phyloP scores from a whole-genome alignment of 92 coral and sea anemone genomes.

The Siderastrea radians region DNA sequence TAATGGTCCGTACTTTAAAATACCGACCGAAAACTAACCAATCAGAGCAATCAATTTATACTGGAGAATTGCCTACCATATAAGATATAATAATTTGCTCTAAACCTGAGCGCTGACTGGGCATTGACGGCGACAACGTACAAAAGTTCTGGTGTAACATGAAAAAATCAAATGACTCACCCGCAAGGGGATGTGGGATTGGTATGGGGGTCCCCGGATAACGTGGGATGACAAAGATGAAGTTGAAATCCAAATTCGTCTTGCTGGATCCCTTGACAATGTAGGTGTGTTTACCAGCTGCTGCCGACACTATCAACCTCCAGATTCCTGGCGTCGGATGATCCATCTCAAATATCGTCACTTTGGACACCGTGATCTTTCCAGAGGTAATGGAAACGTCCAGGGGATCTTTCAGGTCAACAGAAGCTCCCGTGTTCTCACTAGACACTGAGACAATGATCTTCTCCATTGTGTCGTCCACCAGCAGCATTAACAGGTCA shows the following conservation, averaged over 20 bases:
- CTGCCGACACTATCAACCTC: constrained; percentile 54
- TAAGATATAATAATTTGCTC: too few species aligned
- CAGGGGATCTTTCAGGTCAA: constrained; percentile 64
- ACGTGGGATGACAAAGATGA: constrained; percentile 71
- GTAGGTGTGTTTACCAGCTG: constrained; percentile 77
- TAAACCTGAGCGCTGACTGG: too few species aligned
- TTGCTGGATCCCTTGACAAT: constrained; percentile 74
- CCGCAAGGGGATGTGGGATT: constrained; percentile 68
- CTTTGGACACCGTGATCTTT: constrained; percentile 44
- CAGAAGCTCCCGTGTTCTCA: constrained; percentile 12
- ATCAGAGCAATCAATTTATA: too few species aligned
- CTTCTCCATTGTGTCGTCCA: constrained; percentile 78
- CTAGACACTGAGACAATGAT: constrained; percentile 63
- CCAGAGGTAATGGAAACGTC: not conserved
- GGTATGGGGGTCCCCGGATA: constrained; percentile 65
- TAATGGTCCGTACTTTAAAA: too few species aligned
- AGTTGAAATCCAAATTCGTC: constrained; percentile 80
- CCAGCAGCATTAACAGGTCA: too few species aligned
- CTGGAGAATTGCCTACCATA: too few species aligned
- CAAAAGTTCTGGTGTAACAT: too few species aligned
- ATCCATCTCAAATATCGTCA: constrained; percentile 61
- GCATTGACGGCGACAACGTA: too few species aligned
- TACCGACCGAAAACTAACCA: too few species aligned
- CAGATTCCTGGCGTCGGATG: constrained; percentile 72
- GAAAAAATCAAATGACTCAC: constrained; percentile 24